phyloP scores from a whole-genome alignment of 2,888 invertebrate species.

The Bombylius discolor region DNA sequence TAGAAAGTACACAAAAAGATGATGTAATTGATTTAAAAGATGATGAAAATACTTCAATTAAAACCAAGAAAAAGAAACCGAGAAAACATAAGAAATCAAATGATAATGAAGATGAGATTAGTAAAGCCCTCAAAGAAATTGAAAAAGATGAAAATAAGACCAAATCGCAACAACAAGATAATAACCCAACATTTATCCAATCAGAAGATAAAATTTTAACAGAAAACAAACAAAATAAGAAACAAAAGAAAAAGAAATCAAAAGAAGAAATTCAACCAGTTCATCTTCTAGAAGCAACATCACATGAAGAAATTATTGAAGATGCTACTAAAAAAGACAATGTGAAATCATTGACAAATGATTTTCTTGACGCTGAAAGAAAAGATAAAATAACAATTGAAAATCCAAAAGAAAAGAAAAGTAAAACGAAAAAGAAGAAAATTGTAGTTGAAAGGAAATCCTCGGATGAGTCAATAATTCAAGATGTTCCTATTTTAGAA shows the following conservation, averaged over 20 bases:
- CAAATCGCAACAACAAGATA: conserved; percentile 7
- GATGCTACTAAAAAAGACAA: neutral
- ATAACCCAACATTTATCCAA: conserved; percentile 10
- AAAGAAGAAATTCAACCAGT: neutral
- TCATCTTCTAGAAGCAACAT: neutral
- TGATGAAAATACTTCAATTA: conserved; percentile 20
- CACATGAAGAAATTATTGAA: neutral
- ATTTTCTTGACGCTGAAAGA: neutral
- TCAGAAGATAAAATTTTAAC: neutral
- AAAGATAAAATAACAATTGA: neutral
- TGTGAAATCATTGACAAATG: neutral
- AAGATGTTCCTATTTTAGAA: neutral
- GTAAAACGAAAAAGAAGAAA: neutral
- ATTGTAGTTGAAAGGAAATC: neutral
- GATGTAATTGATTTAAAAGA: conserved; percentile 30
- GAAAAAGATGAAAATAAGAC: conserved; percentile 18
- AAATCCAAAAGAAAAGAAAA: neutral
- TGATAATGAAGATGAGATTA: conserved; percentile 22
- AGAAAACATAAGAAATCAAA: conserved; percentile 15
- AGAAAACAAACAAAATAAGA: neutral
- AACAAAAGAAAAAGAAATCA: neutral
- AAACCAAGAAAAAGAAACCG: conserved; percentile 24
- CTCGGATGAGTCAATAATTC: neutral
- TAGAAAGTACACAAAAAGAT: conserved; percentile 27
- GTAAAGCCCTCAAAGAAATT: neutral